Conservation (phyloP, 2,113 vertebrate species). For the Glareola pratincola region DNA sequence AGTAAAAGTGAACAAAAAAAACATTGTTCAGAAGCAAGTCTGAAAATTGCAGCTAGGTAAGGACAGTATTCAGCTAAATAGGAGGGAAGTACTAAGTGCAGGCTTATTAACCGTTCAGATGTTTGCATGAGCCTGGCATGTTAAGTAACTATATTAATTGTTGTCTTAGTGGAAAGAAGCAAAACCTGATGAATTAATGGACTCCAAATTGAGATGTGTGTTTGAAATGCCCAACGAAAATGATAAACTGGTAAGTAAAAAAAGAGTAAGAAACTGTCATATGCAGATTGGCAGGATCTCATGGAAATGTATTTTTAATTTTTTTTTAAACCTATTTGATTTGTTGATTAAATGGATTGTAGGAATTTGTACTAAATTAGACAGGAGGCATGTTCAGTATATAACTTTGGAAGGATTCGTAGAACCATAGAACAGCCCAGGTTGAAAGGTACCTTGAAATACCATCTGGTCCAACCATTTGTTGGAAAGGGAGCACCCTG, state of each 20-base stretch:
- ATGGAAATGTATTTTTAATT: background rate
- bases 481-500: background rate
- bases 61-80: background rate
- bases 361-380: background rate
- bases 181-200: constrained; percentile 97
- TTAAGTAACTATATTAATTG: constrained; percentile 47
- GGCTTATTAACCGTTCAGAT: background rate
- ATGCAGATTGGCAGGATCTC: background rate
- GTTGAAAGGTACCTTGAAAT: background rate
- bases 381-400: background rate
- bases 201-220: constrained; percentile 98
- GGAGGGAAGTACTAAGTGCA: background rate
- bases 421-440: background rate
- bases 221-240: constrained; percentile 98
- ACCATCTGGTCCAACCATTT: background rate
- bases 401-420: background rate
- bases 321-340: background rate
- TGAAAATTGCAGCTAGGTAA: background rate
- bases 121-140: background rate
- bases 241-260: constrained; percentile 91
- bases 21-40: background rate
- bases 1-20: background rate
- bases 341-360: background rate
- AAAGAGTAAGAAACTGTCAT: background rate
- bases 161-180: constrained; percentile 95